Base-by-base conservation (phyloP, 2,888 invertebrate genomes). In the Scaptomyza reducta region DNA sequence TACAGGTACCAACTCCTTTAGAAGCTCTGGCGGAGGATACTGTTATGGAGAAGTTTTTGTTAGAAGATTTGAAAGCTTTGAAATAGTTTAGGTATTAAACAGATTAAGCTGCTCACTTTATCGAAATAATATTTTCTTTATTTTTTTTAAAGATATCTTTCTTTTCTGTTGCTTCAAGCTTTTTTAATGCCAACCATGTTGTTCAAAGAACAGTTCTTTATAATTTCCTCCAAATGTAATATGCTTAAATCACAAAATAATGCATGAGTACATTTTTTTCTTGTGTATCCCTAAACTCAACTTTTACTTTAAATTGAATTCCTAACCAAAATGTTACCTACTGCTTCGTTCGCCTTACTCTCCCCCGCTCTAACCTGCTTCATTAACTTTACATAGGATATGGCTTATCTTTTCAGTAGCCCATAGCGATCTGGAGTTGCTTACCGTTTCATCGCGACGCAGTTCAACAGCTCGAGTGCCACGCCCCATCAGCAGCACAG, bases 11-110 rank as follows among this genome's bases (percentile, higher is more conserved):
- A 90, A 25, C 27, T 56, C 57, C 66, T 76, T 67, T 27, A 90
- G 42, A 31, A 90, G 22, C 45, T 83, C 88, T 18, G 87, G 89
- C 7, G 89, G 90, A 1, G 90, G 90, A 65, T 88, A 90, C 90
- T 90, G 57, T 9, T 1, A 27, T 7, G 44, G 38, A 10, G 29
- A 42, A 38, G 16, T 29, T n/a, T 40, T n/a, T 31, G 16, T 38
- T 25, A 38, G 31, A 14, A 41, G 1, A 27, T 27, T 27, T 27
- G 27, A 27, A 27, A 22, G 3, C 22, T 22, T 22, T 22, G 3
- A 22, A 22, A 1, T 2, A 22, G 22, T 3, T 3, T 2, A 22
- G 22, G 22, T 3, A 22, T 3, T 22, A 22, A 22, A 22, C 3
- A 22, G 22, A 22, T 3, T 22, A 22, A 22, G 22, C 22, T 22